Percentiles rank a stretch among this genome's conserved stretches.
phyloP scores from a whole-genome alignment of 2,113 vertebrate species.

The Kryptolebias marmoratus region DNA sequence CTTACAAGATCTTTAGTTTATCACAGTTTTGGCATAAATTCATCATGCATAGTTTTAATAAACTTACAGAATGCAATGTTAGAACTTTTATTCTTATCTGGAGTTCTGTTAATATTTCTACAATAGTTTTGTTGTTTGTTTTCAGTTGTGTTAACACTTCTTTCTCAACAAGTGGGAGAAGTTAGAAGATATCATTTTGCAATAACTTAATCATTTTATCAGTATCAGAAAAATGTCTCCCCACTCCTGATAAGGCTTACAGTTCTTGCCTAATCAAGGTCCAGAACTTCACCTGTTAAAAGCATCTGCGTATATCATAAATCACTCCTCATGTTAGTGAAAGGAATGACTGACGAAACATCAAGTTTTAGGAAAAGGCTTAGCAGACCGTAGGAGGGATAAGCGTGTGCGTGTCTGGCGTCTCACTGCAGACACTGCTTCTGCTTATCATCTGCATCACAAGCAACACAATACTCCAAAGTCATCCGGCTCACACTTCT shows the following conservation, averaged over 20 bases:
- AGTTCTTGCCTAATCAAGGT: constrained; percentile 37
- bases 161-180: constrained; percentile 29
- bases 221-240: constrained; percentile 27
- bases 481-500: constrained; percentile 32
- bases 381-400: constrained; percentile 3
- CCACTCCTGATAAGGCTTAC: constrained; percentile 39
- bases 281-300: constrained; percentile 18
- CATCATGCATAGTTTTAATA: neutral
- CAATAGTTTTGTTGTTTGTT: neutral
- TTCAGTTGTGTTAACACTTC: neutral
- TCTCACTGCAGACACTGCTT: constrained; percentile 42
- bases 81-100: neutral
- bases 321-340: constrained; percentile 21
- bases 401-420: constrained; percentile 41
- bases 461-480: constrained; percentile 40
- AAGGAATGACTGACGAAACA: constrained; percentile 37
- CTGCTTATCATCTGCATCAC: constrained; percentile 48
- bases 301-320: constrained; percentile 38
- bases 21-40: neutral
- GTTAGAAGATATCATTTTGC: constrained; percentile 21
- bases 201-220: constrained; percentile 19
- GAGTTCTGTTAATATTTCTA: neutral
- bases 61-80: neutral
- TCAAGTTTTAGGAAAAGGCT: neutral
- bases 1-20: neutral